phyloP scores from a whole-genome alignment of 2,888 invertebrate species.

The Patella depressa region DNA sequence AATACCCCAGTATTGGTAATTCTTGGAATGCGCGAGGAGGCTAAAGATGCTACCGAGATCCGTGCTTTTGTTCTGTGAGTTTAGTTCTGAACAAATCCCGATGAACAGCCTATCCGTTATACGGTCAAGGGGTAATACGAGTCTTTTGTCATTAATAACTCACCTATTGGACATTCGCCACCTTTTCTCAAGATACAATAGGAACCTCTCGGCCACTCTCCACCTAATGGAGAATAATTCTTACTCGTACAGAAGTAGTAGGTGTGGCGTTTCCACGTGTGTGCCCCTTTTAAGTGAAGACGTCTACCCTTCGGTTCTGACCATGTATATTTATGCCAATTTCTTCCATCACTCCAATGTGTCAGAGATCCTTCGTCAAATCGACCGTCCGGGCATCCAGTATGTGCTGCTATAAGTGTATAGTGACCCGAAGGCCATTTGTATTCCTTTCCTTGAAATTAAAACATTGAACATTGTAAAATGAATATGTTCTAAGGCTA shows the following conservation, averaged over 20 bases:
- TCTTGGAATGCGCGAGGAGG: no score
- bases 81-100: no score
- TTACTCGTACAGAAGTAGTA: constrained; percentile 1
- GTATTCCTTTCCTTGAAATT: neutral
- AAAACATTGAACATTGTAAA: no score
- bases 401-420: neutral
- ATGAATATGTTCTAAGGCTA: no score
- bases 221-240: neutral
- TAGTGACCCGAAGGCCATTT: neutral
- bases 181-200: constrained; percentile 2
- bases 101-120: no score
- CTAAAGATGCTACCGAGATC: no score
- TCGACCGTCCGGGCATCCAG: neutral
- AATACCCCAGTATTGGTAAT: no score
- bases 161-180: neutral
- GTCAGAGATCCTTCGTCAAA: neutral
- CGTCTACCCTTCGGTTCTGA: neutral
- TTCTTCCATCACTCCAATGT: neutral
- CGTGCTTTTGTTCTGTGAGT: no score
- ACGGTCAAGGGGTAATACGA: no score
- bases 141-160: neutral
- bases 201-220: neutral
- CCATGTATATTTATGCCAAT: neutral
- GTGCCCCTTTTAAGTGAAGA: neutral
- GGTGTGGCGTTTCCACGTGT: neutral